Conservation (phyloP, 2,113 vertebrate genomes). For the Podocnemis expansa region DNA sequence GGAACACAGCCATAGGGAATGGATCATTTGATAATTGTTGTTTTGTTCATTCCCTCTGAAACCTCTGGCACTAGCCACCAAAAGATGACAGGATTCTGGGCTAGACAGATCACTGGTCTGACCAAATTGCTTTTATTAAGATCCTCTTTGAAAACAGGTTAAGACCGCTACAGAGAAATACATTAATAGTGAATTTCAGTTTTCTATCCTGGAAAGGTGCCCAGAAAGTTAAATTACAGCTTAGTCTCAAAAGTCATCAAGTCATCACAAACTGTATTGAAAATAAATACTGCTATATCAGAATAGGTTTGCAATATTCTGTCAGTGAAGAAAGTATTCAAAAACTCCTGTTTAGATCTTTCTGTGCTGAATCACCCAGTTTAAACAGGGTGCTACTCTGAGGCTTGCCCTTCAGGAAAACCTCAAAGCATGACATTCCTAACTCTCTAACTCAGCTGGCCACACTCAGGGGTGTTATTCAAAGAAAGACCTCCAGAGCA, state of each 20-base stretch:
- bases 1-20: neutral
- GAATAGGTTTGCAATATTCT: neutral
- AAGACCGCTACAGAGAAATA: neutral
- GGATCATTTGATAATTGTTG: neutral
- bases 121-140: neutral
- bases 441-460: neutral
- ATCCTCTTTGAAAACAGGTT: neutral
- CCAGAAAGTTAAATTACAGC: neutral
- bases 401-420: neutral
- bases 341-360: neutral
- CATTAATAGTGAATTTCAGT: neutral
- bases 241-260: neutral
- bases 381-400: neutral
- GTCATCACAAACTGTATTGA: accelerated
- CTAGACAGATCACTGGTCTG: neutral
- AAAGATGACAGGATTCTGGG: neutral
- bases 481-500: neutral
- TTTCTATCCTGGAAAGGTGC: neutral
- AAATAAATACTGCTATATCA: neutral
- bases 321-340: neutral
- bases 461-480: neutral
- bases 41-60: neutral
- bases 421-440: neutral
- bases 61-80: neutral
- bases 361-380: neutral